phyloP scores from a whole-genome alignment of 2,797 vertebrate species.

The Spinus pinus region DNA sequence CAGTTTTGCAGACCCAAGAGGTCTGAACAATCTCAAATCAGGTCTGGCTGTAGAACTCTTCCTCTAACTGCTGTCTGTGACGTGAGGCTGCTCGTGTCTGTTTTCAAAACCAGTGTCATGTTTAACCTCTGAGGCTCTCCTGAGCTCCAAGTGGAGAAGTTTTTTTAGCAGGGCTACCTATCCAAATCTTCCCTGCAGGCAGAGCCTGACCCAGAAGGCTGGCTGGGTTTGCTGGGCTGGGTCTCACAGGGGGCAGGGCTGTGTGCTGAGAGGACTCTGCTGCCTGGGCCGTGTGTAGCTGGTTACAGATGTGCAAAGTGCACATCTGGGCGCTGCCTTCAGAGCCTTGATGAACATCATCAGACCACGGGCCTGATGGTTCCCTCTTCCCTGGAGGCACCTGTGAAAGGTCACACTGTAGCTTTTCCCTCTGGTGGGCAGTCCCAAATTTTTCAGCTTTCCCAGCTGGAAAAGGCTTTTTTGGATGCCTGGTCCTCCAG shows the following conservation, averaged over 20 bases:
- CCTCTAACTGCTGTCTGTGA: not conserved
- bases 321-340: not conserved
- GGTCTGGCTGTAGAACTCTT: slow-evolving; percentile 16
- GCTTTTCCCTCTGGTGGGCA: not conserved
- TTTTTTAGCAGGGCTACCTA: not conserved
- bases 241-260: not conserved
- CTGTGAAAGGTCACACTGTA: not conserved
- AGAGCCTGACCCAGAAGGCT: not conserved
- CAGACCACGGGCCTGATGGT: not conserved
- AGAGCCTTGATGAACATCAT: not conserved
- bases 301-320: not conserved
- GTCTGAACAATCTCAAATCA: slow-evolving; percentile 57
- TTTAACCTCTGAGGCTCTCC: slow-evolving; percentile 28
- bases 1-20: slow-evolving; percentile 59
- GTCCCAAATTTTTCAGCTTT: not conserved
- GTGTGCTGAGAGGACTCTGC: not conserved
- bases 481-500: not conserved
- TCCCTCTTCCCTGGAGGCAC: not conserved
- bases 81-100: not conserved
- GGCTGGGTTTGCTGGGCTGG: not conserved
- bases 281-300: not conserved
- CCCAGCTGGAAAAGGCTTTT: not conserved
- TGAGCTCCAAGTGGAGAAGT: not conserved
- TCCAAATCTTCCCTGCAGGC: not conserved
- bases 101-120: not conserved